Conservation (phyloP, 2,113 vertebrate species). For the Cisticola juncidis region DNA sequence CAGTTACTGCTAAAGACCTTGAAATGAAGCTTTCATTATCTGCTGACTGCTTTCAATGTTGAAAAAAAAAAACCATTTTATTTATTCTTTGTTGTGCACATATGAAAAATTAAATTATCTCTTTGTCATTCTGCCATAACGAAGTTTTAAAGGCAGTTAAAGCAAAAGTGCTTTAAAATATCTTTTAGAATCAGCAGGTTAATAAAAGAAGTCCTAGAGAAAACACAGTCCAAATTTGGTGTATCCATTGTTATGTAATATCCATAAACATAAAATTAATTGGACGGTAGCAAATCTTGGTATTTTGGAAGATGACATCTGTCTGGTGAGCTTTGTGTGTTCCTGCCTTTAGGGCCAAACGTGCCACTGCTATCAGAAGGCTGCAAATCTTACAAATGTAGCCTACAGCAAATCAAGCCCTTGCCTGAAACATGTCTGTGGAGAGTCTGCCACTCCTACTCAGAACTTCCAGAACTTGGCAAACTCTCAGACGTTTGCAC, state of each 20-base stretch:
- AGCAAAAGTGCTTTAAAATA: background rate
- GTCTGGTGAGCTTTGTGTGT: background rate
- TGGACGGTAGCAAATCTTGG: background rate
- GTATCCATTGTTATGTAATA: background rate
- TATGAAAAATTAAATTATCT: background rate
- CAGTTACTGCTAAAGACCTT: background rate
- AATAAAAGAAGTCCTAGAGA: background rate
- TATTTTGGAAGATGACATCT: background rate
- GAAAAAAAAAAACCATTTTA: background rate
- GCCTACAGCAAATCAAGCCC: background rate
- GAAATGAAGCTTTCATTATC: constrained; percentile 43
- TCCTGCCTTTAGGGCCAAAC: fast-evolving
- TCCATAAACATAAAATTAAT: background rate
- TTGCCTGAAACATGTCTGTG: fast-evolving
- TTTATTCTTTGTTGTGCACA: background rate
- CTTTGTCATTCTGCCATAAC: background rate
- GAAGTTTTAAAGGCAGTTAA: background rate
- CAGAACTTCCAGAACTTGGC: background rate
- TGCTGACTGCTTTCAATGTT: background rate
- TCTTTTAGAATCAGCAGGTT: background rate
- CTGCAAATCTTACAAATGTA: background rate
- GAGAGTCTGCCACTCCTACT: background rate
- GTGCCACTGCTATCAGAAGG: background rate
- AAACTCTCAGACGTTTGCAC: background rate
- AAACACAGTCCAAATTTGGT: background rate